Evolutionary conservation across 2,888 invertebrate species (phyloP).

Genomic region (Papilio gigon): DNA sequence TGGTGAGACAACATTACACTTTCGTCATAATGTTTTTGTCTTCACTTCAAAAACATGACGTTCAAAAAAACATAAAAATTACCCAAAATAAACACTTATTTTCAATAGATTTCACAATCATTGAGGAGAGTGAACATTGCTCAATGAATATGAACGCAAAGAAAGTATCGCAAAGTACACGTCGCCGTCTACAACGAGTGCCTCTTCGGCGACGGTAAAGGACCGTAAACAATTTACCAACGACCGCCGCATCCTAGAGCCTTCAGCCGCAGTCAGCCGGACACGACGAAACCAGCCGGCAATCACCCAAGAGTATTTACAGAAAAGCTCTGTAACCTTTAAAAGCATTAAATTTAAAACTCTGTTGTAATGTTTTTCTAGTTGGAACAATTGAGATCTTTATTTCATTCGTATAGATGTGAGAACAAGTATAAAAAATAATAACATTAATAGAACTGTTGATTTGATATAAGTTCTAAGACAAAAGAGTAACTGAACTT

Average conservation of each 20-base stretch:
- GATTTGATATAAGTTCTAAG: slow-evolving; percentile 2
- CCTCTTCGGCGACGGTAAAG: slow-evolving; percentile 52
- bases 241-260: slow-evolving; percentile 54
- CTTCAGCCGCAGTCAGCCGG: slow-evolving; percentile 65
- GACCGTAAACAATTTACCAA: slow-evolving; percentile 72
- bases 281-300: slow-evolving; percentile 57
- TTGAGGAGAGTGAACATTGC: slow-evolving; percentile 42
- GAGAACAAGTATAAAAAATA: background rate
- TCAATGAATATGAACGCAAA: slow-evolving; percentile 50
- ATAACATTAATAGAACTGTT: background rate
- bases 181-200: slow-evolving; percentile 45
- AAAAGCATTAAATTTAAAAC: background rate
- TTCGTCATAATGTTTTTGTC: too few species aligned
- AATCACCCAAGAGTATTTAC: slow-evolving; percentile 56
- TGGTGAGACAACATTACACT: background rate
- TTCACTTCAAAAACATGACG: too few species aligned
- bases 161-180: slow-evolving; percentile 39
- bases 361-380: background rate
- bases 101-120: slow-evolving; percentile 6
- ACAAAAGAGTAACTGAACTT: slow-evolving; percentile 18
- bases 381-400: background rate
- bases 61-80: background rate
- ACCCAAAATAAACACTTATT: background rate
- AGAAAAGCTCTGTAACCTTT: slow-evolving; percentile 42
- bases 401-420: background rate